phyloP scores from a whole-genome alignment of 2,888 invertebrate genomes.

The Volucella bombylans region DNA sequence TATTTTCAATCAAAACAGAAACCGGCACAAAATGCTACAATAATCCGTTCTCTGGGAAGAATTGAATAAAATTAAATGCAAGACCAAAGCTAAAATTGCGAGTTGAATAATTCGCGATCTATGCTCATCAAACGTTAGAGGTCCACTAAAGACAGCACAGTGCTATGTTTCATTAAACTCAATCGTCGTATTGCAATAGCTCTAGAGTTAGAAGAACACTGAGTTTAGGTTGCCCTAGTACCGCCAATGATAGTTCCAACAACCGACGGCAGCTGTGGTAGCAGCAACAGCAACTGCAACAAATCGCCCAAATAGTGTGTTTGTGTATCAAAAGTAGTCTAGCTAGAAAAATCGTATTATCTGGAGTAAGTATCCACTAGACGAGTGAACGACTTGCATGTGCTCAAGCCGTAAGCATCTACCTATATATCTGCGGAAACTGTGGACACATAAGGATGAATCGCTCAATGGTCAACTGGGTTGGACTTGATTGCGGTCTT shows the following conservation, averaged over 20 bases:
- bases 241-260: constrained; percentile 68
- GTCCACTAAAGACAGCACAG: constrained; percentile 74
- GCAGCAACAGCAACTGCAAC: constrained; percentile 64
- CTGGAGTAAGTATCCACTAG: constrained; percentile 70
- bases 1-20: constrained; percentile 1
- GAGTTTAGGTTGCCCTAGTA: constrained; percentile 66
- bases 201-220: constrained; percentile 65
- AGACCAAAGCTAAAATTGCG: constrained; percentile 58
- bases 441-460: constrained; percentile 67
- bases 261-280: constrained; percentile 55
- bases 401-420: constrained; percentile 65
- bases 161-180: constrained; percentile 74
- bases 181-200: constrained; percentile 71
- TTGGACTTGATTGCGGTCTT: constrained; percentile 66
- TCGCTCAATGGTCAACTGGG: constrained; percentile 72
- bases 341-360: constrained; percentile 70
- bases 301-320: constrained; percentile 72
- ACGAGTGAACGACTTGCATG: constrained; percentile 69
- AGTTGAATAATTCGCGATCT: constrained; percentile 75
- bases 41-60: constrained; percentile 5
- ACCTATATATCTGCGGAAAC: constrained; percentile 51
- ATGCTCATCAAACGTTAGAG: constrained; percentile 75
- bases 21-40: constrained; percentile 7
- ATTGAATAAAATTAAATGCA: background rate
- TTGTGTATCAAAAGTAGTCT: constrained; percentile 72